phyloP scores from a whole-genome alignment of 2,888 invertebrate species.

The Yponomeuta malinellus region DNA sequence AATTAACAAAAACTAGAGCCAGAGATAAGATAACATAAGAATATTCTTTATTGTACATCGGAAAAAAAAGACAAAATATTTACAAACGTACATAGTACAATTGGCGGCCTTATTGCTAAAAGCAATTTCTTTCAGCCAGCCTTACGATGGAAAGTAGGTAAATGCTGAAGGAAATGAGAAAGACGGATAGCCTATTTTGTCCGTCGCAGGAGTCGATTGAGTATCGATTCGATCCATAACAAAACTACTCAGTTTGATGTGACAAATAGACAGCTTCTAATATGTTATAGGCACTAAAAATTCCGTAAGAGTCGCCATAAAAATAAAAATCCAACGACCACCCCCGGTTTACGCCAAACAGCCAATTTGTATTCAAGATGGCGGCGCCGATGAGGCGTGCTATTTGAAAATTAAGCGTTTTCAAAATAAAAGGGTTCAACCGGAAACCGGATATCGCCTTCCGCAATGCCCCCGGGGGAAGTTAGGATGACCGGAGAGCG shows the following conservation, averaged over 20 bases:
- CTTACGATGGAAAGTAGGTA: too few relatives aligned
- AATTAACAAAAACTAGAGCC: too few relatives aligned
- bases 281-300: not conserved
- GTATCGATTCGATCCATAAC: too few relatives aligned
- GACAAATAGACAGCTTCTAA: not conserved
- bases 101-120: too few relatives aligned
- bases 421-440: slow-evolving; percentile 5
- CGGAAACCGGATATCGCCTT: slow-evolving; percentile 11
- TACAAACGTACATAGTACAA: too few relatives aligned
- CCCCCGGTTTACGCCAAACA: not conserved
- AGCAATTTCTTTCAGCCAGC: too few relatives aligned
- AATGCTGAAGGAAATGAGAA: too few relatives aligned
- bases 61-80: too few relatives aligned
- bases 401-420: slow-evolving; percentile 10
- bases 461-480: not conserved
- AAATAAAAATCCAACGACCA: not conserved
- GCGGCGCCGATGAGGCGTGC: not conserved
- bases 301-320: not conserved
- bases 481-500: not conserved
- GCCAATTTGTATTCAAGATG: not conserved
- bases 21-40: too few relatives aligned
- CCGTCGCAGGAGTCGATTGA: too few relatives aligned
- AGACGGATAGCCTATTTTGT: too few relatives aligned
- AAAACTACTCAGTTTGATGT: not conserved
- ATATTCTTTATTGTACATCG: too few relatives aligned